These are phyloP conservation scores for Otolemur crassicaudatus DNA, from an alignment of 2,797 vertebrate species.

Conservation along the genomic window DNA sequence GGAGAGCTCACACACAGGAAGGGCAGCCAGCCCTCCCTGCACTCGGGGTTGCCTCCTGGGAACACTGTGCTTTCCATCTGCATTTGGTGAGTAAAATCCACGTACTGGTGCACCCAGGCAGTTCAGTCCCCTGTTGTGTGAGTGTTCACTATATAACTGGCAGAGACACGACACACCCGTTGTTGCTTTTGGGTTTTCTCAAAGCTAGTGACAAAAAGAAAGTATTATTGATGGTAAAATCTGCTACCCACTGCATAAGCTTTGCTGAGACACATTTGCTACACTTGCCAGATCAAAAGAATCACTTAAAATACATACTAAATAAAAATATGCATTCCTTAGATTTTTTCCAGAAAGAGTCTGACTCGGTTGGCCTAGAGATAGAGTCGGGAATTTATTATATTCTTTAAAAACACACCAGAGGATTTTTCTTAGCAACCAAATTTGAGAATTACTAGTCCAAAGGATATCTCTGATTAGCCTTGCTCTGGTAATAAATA, in stretches of 20 bases:
- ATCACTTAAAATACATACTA: neutral
- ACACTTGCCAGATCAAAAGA: constrained; percentile 15
- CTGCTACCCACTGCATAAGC: neutral
- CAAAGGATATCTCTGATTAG: neutral
- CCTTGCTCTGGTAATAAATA: neutral
- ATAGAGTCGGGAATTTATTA: neutral
- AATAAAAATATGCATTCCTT: neutral
- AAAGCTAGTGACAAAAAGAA: neutral
- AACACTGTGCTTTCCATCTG: neutral
- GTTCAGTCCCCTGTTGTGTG: neutral
- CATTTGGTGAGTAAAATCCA: neutral
- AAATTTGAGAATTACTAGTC: neutral
- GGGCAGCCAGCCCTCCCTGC: neutral
- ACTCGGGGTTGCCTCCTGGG: neutral
- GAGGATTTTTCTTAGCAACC: neutral
- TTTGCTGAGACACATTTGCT: neutral
- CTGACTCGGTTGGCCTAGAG: neutral
- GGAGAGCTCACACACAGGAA: neutral
- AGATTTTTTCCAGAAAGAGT: neutral
- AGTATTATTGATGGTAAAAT: neutral
- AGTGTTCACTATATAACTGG: neutral
- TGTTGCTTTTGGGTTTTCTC: neutral
- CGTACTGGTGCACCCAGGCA: neutral
- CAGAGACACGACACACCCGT: neutral
- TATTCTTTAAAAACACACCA: neutral